These are phyloP conservation scores for Aspidiotus destructor DNA, from an alignment of 2,888 invertebrate species.

Conservation along the genomic window DNA sequence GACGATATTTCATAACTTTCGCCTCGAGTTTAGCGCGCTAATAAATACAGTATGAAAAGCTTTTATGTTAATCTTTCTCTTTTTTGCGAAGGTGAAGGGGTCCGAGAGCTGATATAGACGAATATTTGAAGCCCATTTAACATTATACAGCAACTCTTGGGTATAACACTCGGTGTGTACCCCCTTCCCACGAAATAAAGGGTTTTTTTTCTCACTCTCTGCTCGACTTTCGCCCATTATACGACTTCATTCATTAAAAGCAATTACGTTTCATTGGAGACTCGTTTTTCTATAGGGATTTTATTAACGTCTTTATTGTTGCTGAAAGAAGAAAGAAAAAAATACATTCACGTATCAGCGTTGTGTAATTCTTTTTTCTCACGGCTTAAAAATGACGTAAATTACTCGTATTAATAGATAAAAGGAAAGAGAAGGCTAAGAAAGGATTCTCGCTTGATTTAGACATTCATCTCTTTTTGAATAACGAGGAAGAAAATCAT, in stretches of 20 bases:
- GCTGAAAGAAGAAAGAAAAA: background rate
- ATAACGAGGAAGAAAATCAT: too few species aligned
- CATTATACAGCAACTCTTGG: background rate
- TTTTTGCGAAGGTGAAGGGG: background rate
- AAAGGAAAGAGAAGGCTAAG: background rate
- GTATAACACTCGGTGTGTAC: background rate
- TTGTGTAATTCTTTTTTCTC: background rate
- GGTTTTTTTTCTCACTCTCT: background rate
- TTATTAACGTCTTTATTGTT: conserved; percentile 1
- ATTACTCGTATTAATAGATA: background rate
- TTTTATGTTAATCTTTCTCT: conserved; percentile 10
- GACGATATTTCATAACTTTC: conserved; percentile 15
- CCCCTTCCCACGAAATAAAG: background rate
- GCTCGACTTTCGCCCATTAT: background rate
- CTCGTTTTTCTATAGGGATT: background rate
- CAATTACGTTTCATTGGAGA: conserved; percentile 4
- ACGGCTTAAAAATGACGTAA: conserved; percentile 2
- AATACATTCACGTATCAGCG: background rate
- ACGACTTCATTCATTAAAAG: conserved; percentile 4
- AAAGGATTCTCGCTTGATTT: background rate
- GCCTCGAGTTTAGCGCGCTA: background rate
- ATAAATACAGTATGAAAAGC: conserved; percentile 12
- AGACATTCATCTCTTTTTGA: too few species aligned
- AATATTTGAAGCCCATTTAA: background rate
- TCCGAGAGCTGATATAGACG: background rate